Base-by-base conservation (phyloP, 2,797 vertebrate species). In the Cossypha niveicapilla region DNA sequence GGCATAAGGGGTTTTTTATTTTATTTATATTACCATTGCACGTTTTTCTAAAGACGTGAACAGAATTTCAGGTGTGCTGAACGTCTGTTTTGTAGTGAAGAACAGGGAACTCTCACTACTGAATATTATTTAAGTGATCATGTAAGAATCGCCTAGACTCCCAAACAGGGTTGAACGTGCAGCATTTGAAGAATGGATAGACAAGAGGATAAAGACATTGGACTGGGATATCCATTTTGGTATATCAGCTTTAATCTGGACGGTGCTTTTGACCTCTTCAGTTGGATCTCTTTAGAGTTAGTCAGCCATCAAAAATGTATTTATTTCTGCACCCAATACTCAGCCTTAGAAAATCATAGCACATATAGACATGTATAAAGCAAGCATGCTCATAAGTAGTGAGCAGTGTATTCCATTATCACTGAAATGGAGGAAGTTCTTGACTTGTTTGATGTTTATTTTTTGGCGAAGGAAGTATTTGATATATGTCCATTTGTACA, bases 281-380 rank as follows among this genome's bases (percentile, higher is more conserved):
- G 6, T 4, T 83, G 57, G 56, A 39, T 13, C 6, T 54, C 3
- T 32, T 17, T 35, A 47, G 42, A 32, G 3, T 58, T 61, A 77
- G 10, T 27, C 4, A 8, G 30, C 12, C 10, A 10, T 51, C 23
- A 32, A 8, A 53, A 65, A 22, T 4, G 1, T 7, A 13, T 3
- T 1, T 7, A 13, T 3, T 1, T 62, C 65, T 66, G 47, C n/a
- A 21, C 23, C 35, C 19, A 34, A 12, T 45, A 24, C 5, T 34
- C 25, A 60, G 24, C 30, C 15, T 58, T 44, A 30, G 13, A 60
- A 67, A 71, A 53, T n/a, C 21, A 8, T 18, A 28, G 32, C 18
- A 8, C 5, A 0, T n/a, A 3, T 10, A 51, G 13, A 5, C 22
- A 41, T 4, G 4, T 54, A 30, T 28, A 62, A 21, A 7, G 10